These are phyloP conservation scores for Philopotamus ludificatus DNA, from an alignment of 1,140 invertebrate species.

Conservation along the genomic window DNA sequence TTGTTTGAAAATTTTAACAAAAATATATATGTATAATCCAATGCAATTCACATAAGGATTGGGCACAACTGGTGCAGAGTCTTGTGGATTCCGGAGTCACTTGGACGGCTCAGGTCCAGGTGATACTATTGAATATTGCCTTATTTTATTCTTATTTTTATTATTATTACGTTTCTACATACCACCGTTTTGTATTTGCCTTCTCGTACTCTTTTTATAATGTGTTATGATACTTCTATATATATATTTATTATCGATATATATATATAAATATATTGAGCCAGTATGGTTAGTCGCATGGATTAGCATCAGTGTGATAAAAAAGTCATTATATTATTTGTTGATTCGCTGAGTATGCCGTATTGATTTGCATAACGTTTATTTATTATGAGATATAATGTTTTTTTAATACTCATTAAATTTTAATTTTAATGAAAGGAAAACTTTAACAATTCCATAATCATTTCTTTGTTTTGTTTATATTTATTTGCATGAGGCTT, in stretches of 20 bases:
- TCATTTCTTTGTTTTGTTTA: too few relatives aligned
- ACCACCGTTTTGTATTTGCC: conserved; percentile 5
- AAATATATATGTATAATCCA: conserved; percentile 35
- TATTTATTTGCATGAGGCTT: too few relatives aligned
- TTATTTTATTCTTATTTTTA: conserved; percentile 27
- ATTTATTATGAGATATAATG: too few relatives aligned
- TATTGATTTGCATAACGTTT: not conserved
- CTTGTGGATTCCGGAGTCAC: conserved; percentile 73
- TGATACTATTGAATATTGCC: conserved; percentile 51
- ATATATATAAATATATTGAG: conserved; percentile 2
- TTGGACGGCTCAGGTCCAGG: conserved; percentile 75
- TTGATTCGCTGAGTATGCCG: not conserved
- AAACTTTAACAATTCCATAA: too few relatives aligned
- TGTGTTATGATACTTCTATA: not conserved
- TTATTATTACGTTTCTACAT: conserved; percentile 31
- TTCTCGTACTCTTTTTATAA: not conserved
- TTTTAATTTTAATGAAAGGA: too few relatives aligned
- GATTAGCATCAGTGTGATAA: not conserved
- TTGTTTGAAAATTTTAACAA: not conserved
- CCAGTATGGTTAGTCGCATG: not conserved
- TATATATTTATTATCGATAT: too few relatives aligned
- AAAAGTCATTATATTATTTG: not conserved
- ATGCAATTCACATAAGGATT: conserved; percentile 64
- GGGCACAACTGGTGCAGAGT: conserved; percentile 76
- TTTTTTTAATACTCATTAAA: too few relatives aligned